Evolutionary conservation across 1,140 invertebrate species (phyloP).

Genomic region (Drosophila orena): DNA sequence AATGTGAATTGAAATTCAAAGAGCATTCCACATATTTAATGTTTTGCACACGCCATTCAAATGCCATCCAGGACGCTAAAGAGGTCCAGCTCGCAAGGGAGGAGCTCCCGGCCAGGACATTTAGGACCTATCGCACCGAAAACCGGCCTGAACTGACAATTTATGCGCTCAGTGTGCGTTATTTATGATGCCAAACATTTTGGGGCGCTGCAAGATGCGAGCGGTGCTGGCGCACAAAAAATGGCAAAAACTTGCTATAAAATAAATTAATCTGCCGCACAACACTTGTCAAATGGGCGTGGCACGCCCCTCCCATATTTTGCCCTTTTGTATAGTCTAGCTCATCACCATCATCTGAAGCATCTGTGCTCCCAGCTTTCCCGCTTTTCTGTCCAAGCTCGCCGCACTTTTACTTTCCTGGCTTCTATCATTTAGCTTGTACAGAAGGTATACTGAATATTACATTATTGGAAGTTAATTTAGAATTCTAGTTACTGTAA

Average conservation of each 20-base stretch:
- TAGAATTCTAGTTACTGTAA: no score
- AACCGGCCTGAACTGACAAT: slow-evolving; percentile 34
- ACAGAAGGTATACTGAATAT: background rate
- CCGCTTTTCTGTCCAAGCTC: background rate
- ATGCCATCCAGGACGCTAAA: slow-evolving; percentile 15
- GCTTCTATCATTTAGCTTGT: slow-evolving; percentile 1
- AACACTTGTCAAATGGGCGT: slow-evolving; percentile 57
- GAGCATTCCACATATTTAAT: slow-evolving; percentile 57
- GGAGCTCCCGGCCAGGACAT: background rate
- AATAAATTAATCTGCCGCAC: slow-evolving; percentile 76
- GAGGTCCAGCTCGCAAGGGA: slow-evolving; percentile 1
- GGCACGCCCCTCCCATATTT: background rate
- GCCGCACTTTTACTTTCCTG: slow-evolving; percentile 9
- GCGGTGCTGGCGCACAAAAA: slow-evolving; percentile 35
- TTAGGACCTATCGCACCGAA: slow-evolving; percentile 6
- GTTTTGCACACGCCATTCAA: slow-evolving; percentile 45
- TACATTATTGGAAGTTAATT: background rate
- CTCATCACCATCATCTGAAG: slow-evolving; percentile 46
- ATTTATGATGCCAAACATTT: slow-evolving; percentile 62
- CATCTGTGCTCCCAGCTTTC: slow-evolving; percentile 24
- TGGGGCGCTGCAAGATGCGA: slow-evolving; percentile 15
- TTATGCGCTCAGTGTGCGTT: slow-evolving; percentile 60
- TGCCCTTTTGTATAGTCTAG: slow-evolving; percentile 14
- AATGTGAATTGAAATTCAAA: slow-evolving; percentile 48
- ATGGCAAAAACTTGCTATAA: slow-evolving; percentile 69